phyloP scores from a whole-genome alignment of 2,888 invertebrate genomes.

The Geophilus truncorum region DNA sequence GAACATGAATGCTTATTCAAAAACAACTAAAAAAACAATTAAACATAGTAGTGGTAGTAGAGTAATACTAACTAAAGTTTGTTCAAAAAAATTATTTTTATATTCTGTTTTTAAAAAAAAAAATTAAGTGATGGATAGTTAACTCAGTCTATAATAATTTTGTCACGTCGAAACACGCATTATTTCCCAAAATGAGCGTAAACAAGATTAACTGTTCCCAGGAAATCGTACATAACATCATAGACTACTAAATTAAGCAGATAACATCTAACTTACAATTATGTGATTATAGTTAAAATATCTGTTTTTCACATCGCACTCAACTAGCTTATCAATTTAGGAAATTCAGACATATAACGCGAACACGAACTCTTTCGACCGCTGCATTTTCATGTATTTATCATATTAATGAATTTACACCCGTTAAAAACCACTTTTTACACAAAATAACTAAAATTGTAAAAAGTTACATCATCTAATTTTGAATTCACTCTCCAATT shows the following conservation, averaged over 20 bases:
- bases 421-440: no score
- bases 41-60: no score
- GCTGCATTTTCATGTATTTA: neutral
- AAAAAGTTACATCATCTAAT: neutral
- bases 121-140: no score
- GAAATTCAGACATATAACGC: no score
- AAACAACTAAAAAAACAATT: neutral
- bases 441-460: neutral
- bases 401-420: no score
- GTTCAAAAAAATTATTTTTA: no score
- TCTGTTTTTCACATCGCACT: neutral
- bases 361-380: neutral
- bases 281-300: neutral
- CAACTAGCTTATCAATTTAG: neutral
- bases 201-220: neutral
- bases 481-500: neutral
- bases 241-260: neutral
- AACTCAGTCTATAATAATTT: no score
- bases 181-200: neutral
- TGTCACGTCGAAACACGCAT: no score
- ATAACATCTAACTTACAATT: neutral
- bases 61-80: neutral
- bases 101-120: no score
- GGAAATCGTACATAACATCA: neutral
- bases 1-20: neutral